These are phyloP conservation scores for Brachionus sp. DNA, from an alignment of 1,140 invertebrate species.

Conservation along the genomic window DNA sequence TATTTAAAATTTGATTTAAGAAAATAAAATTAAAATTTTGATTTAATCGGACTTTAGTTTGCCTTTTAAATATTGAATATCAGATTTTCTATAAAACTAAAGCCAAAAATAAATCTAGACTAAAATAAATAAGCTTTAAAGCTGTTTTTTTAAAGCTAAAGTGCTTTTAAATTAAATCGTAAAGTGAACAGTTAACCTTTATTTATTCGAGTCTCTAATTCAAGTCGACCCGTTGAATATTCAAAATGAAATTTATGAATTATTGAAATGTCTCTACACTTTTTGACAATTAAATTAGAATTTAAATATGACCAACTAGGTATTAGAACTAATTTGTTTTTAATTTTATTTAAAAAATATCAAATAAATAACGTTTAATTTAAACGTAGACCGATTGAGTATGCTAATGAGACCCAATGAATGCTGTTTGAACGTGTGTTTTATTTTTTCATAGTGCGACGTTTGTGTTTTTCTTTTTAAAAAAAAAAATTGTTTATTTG, in stretches of 20 bases:
- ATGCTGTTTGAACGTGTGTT: background rate
- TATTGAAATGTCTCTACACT: slow-evolving; percentile 3
- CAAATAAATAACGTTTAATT: slow-evolving; percentile 2
- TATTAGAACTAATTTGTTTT: background rate
- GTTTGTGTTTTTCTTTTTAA: background rate
- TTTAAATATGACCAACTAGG: slow-evolving; percentile 1
- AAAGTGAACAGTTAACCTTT: slow-evolving; percentile 8
- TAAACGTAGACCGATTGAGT: background rate
- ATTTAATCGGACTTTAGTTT: background rate
- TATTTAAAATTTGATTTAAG: too few relatives aligned
- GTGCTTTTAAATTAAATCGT: slow-evolving; percentile 3
- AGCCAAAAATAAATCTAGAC: background rate
- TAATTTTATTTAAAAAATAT: slow-evolving; percentile 6
- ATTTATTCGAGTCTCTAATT: background rate
- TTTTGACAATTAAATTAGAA: background rate
- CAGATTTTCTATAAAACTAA: background rate
- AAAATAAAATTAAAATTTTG: background rate
- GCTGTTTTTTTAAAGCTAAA: background rate
- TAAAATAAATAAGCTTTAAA: background rate
- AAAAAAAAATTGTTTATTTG: background rate
- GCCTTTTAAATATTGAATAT: background rate
- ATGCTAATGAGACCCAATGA: background rate
- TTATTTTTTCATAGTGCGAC: background rate
- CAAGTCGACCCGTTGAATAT: background rate
- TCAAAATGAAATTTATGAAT: background rate